Evolutionary conservation across 2,888 invertebrate species (phyloP).

Genomic region (Capitulum mitella): DNA sequence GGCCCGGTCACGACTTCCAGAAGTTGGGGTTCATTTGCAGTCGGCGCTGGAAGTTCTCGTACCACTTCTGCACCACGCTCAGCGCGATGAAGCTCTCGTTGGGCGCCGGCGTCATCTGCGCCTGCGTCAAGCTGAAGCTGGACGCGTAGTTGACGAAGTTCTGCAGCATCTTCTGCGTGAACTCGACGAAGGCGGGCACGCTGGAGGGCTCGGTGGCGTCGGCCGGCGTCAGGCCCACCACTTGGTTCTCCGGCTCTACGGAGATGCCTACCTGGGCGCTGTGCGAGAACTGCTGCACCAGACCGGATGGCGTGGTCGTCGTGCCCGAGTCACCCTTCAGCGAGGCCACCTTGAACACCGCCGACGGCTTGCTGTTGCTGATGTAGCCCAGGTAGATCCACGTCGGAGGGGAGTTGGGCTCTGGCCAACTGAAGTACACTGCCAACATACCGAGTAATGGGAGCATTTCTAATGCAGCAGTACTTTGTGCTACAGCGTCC

Average conservation of each 20-base stretch:
- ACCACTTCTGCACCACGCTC: slow-evolving; percentile 85
- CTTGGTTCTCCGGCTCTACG: slow-evolving; percentile 60
- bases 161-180: slow-evolving; percentile 79
- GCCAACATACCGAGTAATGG: no score
- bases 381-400: slow-evolving; percentile 93
- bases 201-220: slow-evolving; percentile 42
- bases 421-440: slow-evolving; percentile 94
- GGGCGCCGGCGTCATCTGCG: slow-evolving; percentile 69
- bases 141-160: slow-evolving; percentile 86
- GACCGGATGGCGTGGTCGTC: slow-evolving; percentile 23
- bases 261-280: slow-evolving; percentile 93
- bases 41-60: slow-evolving; percentile 80
- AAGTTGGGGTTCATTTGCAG: slow-evolving; percentile 86
- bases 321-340: slow-evolving; percentile 54
- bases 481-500: no score
- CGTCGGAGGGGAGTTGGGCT: slow-evolving; percentile 73
- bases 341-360: slow-evolving; percentile 89
- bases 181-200: slow-evolving; percentile 48
- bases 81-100: slow-evolving; percentile 78
- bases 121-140: slow-evolving; percentile 75
- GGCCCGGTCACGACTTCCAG: slow-evolving; percentile 57
- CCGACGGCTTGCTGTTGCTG: slow-evolving; percentile 90
- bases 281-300: slow-evolving; percentile 64
- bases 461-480: no score
- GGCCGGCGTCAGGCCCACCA: slow-evolving; percentile 49